Base-by-base conservation (phyloP, 2,113 vertebrate species). In the Petrocephalus zakoni region DNA sequence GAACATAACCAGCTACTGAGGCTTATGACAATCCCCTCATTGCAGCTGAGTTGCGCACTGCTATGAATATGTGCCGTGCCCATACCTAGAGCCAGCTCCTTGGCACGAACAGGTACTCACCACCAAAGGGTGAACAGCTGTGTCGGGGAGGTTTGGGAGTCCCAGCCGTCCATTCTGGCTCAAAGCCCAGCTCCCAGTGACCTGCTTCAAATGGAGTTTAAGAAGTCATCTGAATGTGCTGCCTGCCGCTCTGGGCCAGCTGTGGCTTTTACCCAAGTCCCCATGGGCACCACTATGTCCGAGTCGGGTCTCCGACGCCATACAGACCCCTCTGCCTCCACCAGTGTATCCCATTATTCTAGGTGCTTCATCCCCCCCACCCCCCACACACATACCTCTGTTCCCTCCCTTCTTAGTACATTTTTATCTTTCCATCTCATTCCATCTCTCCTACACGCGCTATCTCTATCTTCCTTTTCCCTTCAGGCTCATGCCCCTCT, bases 91-190 rank as follows among this genome's bases (percentile, higher is more conserved):
- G 22, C 68, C 5, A 5, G 68, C 17, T 42, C 2, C 29, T 78
- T 49, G 81, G 81, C 81, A 46, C 37, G 46, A n/a, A 90, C 84
- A 42, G 72, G 34, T 89, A 47, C 89, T 84, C 55, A 52, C 56
- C 72, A 72, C 85, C 53, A 56, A 87, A 90, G 90, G 88, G 88
- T 91, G 88, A 89, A 90, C 87, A 89, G 72, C 52, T 56, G 55
- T 90, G 81, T 86, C 37, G 58, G 56, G 85, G 46, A 87, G 68
- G 29, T 88, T 87, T 51, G 88, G 85, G 82, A 61, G 83, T 87
- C 75, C 89, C 1, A 89, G 87, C 88, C 47, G 58, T 68, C 56
- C 68, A 55, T 46, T 37, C 51, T 90, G 88, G 89, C 89, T 53
- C 7, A 5, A 42, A 11, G 88, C 89, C 87, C 68, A 85, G 37